A percentile compares a stretch with the other conserved stretches of the same genome.
phyloP scores from a whole-genome alignment of 2,113 vertebrate genomes.

The Pygoscelis antarcticus region DNA sequence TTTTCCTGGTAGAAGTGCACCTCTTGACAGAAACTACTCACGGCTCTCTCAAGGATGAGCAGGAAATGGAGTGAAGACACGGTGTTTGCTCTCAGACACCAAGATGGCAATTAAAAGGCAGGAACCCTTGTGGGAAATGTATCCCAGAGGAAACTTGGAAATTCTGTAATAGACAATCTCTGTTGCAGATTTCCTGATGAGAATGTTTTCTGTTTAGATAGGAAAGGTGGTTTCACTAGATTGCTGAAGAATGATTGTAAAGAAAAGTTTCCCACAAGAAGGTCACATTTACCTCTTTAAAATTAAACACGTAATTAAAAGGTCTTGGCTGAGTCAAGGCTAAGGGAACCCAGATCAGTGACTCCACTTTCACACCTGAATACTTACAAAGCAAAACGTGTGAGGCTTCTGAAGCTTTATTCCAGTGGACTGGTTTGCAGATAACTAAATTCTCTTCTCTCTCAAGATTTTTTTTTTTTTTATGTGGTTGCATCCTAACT shows the following conservation, averaged over 20 bases:
- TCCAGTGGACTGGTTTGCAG: background rate
- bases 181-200: background rate
- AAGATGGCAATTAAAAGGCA: background rate
- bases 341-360: background rate
- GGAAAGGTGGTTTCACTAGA: background rate
- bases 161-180: background rate
- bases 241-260: background rate
- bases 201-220: background rate
- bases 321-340: background rate
- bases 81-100: background rate
- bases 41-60: background rate
- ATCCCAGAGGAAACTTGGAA: background rate
- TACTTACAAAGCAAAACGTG: background rate
- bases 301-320: constrained; percentile 45
- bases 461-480: background rate
- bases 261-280: background rate
- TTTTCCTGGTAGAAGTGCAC: background rate
- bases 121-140: background rate
- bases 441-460: background rate
- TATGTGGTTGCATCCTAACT: background rate
- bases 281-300: constrained; percentile 12
- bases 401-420: background rate
- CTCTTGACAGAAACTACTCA: background rate
- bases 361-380: constrained; percentile 4
- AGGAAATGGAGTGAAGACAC: background rate